phyloP scores from a whole-genome alignment of 2,888 invertebrate species.

The Globia sparganii region DNA sequence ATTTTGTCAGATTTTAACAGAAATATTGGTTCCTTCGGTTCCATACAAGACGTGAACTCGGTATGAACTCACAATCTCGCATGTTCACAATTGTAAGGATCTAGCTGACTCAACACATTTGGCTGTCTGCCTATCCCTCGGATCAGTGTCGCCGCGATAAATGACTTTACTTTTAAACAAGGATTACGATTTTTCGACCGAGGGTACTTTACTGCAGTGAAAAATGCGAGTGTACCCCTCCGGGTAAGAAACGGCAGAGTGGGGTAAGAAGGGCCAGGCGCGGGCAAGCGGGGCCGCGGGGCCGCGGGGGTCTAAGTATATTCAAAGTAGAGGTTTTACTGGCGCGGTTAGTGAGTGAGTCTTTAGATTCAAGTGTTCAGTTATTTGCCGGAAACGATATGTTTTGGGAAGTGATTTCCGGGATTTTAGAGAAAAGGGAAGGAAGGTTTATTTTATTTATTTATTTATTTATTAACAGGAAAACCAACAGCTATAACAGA shows the following conservation, averaged over 20 bases:
- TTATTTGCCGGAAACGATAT: slow-evolving; percentile 6
- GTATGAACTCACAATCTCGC: neutral
- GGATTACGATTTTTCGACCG: slow-evolving; percentile 71
- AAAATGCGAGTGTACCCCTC: slow-evolving; percentile 54
- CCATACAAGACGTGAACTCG: neutral
- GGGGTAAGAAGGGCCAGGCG: slow-evolving; percentile 1
- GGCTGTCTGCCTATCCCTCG: slow-evolving; percentile 34
- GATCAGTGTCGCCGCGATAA: slow-evolving; percentile 71
- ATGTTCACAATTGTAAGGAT: neutral
- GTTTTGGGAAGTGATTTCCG: slow-evolving; percentile 21
- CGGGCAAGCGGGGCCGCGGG: neutral
- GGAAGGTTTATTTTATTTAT: no score
- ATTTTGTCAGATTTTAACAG: neutral
- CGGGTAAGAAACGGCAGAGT: neutral
- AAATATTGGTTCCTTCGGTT: no score
- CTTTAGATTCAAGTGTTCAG: slow-evolving; percentile 37
- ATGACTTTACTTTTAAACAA: slow-evolving; percentile 81
- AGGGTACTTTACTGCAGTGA: slow-evolving; percentile 55
- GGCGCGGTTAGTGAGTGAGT: slow-evolving; percentile 52
- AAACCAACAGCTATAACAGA: no score
- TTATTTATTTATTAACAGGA: no score
- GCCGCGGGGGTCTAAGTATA: slow-evolving; percentile 26
- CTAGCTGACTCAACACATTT: slow-evolving; percentile 34
- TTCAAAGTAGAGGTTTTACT: slow-evolving; percentile 61
- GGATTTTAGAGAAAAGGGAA: neutral